Conservation (phyloP, 2,888 invertebrate genomes). For the Orgyia antiqua region DNA sequence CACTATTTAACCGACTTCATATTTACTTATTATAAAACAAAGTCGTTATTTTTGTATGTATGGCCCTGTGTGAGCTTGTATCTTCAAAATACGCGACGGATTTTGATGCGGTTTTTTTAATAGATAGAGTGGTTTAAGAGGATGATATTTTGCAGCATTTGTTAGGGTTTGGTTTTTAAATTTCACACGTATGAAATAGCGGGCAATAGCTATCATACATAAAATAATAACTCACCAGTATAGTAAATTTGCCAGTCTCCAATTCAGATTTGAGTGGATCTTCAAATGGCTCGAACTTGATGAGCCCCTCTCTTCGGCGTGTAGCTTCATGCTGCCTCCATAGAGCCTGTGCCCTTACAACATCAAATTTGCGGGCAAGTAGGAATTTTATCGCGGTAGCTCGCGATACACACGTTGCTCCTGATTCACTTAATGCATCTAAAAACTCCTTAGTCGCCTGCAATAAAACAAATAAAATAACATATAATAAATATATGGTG, state of each 20-base stretch:
- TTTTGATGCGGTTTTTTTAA: too few relatives aligned
- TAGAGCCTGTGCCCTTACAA: conserved; percentile 91
- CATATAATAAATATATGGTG: too few relatives aligned
- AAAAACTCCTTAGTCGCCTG: conserved; percentile 91
- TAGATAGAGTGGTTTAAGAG: too few relatives aligned
- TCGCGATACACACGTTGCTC: conserved; percentile 81
- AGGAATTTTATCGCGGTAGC: conserved; percentile 95
- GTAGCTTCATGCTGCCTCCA: conserved; percentile 96
- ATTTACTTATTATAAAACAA: too few relatives aligned
- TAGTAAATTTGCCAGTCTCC: conserved; percentile 96
- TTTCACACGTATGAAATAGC: too few relatives aligned
- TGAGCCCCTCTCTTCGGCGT: conserved; percentile 90
- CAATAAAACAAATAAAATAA: conserved; percentile 30
- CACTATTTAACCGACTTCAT: too few relatives aligned
- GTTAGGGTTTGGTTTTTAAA: too few relatives aligned
- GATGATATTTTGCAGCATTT: too few relatives aligned
- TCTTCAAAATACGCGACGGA: too few relatives aligned
- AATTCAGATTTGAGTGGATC: conserved; percentile 92
- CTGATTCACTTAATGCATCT: conserved; percentile 82
- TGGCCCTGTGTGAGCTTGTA: too few relatives aligned
- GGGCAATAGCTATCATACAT: too few relatives aligned
- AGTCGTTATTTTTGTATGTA: too few relatives aligned
- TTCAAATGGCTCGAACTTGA: conserved; percentile 87
- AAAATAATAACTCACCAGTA: conserved; percentile 92
- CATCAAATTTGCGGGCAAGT: conserved; percentile 96